These are phyloP conservation scores for Phenganax subtilis DNA, from an alignment of 92 coral and sea anemone species.

Conservation along the genomic window DNA sequence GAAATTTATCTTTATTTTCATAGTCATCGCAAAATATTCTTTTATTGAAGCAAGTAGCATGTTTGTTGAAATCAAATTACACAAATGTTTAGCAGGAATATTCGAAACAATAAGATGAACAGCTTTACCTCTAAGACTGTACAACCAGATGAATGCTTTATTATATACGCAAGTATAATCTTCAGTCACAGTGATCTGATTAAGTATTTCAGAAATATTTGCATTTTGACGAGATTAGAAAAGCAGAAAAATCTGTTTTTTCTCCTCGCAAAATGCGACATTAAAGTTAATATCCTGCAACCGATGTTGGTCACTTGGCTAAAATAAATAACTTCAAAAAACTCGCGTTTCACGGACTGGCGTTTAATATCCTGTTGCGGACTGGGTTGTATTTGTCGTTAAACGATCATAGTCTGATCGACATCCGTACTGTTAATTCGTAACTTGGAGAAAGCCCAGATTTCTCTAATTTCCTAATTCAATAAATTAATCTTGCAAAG, in stretches of 20 bases:
- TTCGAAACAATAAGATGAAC: neutral
- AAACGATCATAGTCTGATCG: neutral
- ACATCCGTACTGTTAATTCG: neutral
- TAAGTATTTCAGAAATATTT: slow-evolving; percentile 19
- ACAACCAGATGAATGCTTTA: neutral
- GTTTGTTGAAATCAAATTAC: neutral
- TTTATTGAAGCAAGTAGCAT: neutral
- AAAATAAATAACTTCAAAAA: neutral
- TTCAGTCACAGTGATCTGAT: slow-evolving; percentile 9
- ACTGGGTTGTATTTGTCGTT: neutral
- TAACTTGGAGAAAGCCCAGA: slow-evolving; percentile 25
- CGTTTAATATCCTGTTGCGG: slow-evolving; percentile 1
- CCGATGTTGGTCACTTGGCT: neutral
- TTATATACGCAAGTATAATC: slow-evolving; percentile 3
- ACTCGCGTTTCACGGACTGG: neutral
- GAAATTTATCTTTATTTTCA: neutral
- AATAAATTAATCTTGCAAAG: slow-evolving; percentile 15
- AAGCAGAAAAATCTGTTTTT: slow-evolving; percentile 7
- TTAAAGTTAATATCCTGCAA: neutral
- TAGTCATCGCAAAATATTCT: slow-evolving; percentile 7
- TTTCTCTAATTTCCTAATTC: slow-evolving; percentile 16
- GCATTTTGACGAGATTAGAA: slow-evolving; percentile 11
- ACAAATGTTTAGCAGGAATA: neutral
- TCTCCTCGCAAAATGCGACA: slow-evolving; percentile 1
- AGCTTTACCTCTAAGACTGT: neutral